phyloP scores from a whole-genome alignment of 2,797 vertebrate species.

The Dendrocincla fuliginosa region DNA sequence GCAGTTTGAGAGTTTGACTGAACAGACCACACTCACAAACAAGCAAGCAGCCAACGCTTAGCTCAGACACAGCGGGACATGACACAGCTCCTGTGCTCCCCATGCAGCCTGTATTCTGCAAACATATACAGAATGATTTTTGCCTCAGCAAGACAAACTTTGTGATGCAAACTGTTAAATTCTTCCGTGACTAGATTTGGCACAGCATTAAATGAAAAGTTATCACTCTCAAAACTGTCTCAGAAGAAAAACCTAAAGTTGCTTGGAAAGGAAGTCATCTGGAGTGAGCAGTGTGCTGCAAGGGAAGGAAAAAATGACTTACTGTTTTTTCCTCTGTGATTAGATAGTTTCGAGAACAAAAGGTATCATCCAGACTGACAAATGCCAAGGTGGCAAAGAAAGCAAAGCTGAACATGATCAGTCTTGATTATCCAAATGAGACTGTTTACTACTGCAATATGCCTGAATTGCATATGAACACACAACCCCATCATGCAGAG shows the following conservation, averaged over 20 bases:
- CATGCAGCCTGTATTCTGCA: not conserved
- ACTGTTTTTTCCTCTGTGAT: not conserved
- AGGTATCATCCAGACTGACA: not conserved
- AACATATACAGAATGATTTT: not conserved
- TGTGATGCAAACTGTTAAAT: not conserved
- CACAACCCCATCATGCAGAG: not conserved
- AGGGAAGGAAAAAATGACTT: not conserved
- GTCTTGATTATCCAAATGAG: not conserved
- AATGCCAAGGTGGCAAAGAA: not conserved
- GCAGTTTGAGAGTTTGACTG: not conserved
- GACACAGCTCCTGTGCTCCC: not conserved
- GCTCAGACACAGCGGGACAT: not conserved
- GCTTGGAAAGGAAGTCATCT: not conserved
- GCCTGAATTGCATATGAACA: fast-evolving
- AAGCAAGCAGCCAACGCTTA: not conserved
- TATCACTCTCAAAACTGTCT: not conserved
- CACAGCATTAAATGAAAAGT: not conserved
- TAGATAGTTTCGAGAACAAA: not conserved
- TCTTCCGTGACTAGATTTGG: not conserved
- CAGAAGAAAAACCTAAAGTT: not conserved
- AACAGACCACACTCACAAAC: not conserved
- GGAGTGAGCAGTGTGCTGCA: not conserved
- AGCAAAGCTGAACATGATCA: not conserved
- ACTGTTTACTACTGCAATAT: not conserved
- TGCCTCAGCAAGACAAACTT: not conserved